A percentile compares a stretch with the other conserved stretches of the same genome.
Conservation (phyloP, 2,113 vertebrate genomes). For the Baryphthengus martii region DNA sequence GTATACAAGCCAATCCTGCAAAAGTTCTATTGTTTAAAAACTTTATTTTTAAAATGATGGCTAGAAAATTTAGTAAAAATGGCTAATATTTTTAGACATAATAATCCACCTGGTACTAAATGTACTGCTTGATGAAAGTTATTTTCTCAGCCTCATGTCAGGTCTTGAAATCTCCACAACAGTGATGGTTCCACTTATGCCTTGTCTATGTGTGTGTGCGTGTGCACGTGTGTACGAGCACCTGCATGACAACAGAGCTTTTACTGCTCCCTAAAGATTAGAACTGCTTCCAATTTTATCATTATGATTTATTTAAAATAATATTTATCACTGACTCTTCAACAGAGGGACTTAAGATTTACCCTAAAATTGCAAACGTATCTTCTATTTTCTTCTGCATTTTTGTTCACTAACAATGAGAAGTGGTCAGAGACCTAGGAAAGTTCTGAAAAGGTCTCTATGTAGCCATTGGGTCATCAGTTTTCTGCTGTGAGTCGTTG, state of each 20-base stretch:
- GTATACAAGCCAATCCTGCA: neutral
- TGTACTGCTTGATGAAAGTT: neutral
- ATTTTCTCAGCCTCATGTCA: neutral
- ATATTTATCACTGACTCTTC: neutral
- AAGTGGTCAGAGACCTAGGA: neutral
- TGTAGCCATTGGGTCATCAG: neutral
- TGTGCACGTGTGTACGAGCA: fast-evolving
- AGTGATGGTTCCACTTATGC: neutral
- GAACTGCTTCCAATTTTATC: neutral
- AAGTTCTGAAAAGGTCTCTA: neutral
- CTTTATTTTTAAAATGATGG: neutral
- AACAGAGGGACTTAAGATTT: neutral
- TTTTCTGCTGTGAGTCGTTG: neutral
- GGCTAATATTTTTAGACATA: neutral
- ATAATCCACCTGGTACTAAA: neutral
- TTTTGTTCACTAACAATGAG: neutral
- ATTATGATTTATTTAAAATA: neutral
- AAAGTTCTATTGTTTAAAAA: neutral
- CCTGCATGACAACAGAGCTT: neutral
- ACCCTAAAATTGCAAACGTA: neutral
- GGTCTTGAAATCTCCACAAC: neutral
- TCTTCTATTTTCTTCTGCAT: neutral
- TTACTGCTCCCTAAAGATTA: neutral
- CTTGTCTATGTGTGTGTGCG: neutral
- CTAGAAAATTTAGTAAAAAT: neutral